Base-by-base conservation (phyloP, 2,113 vertebrate genomes). In the Petrocephalus microphthalmus region DNA sequence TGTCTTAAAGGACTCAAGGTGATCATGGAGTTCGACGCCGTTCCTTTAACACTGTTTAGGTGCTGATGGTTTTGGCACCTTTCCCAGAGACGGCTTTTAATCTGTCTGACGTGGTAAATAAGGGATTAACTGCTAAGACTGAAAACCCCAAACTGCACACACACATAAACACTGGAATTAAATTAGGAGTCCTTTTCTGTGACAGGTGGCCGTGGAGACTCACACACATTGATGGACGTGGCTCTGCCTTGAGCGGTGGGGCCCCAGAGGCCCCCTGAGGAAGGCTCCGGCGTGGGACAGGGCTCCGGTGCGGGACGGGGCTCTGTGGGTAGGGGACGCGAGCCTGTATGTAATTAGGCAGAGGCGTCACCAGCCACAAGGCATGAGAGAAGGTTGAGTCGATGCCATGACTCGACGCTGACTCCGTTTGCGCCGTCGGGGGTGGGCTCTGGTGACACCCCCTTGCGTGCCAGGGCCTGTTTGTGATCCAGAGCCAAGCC, bases 291-390 rank as follows among this genome's bases (percentile, higher is more conserved):
- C n/a, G 0, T 8, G 10, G 60, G n/a, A 25, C 57, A 88, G 89
- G 15, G 45, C 45, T 89, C 87, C n/a, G n/a, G n/a, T n/a, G 0
- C n/a, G 10, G 60, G n/a, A 25, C 57, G 88, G 89, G 15, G 45
- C 45, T 89, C 87, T 88, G 90, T 90, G 91, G 92, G 86, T 91
- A 29, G 88, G 89, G 91, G 88, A 92, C 87, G 56, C 87, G 71
- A 94, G 89, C 84, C 90, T 92, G 91, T 91, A 92, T 91, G 88
- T 89, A 91, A 92, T 84, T 85, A 89, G 82, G 88, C 87, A 85
- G 87, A 88, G 90, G 91, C 54, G 47, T 74, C 71, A 51, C 74
- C 89, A 92, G 90, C 91, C 91, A 67, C 92, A 92, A 92, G 89
- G 92, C 87, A 88, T 54, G 45, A 54, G 54, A 33, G 33, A 51